phyloP scores from a whole-genome alignment of 2,888 invertebrate species.

The Lamproptera curius region DNA sequence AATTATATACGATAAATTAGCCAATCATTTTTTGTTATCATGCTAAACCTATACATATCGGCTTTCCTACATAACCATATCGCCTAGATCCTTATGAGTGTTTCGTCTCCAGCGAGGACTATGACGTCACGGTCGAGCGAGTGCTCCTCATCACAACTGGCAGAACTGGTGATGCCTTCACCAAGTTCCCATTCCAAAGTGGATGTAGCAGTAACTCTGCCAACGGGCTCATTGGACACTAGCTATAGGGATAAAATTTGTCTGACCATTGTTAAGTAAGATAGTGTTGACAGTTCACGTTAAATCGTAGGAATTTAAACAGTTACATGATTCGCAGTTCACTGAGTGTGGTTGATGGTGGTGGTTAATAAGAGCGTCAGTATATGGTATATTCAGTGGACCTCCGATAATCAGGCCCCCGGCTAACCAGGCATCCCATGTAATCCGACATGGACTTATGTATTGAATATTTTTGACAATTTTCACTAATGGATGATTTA shows the following conservation, averaged over 20 bases:
- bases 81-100: too few species aligned
- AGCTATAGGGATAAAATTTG: conserved; percentile 69
- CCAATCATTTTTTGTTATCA: too few species aligned
- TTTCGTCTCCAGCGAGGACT: conserved; percentile 52
- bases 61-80: too few species aligned
- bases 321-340: not conserved
- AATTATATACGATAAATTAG: too few species aligned
- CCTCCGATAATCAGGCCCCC: too few species aligned
- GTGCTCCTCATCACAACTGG: conserved; percentile 58
- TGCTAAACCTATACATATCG: too few species aligned
- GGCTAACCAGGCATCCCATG: too few species aligned
- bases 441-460: too few species aligned
- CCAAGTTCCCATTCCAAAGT: conserved; percentile 58
- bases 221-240: conserved; percentile 53
- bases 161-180: conserved; percentile 58
- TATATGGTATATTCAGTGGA: too few species aligned
- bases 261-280: conserved; percentile 63
- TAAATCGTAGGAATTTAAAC: not conserved
- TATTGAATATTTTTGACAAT: too few species aligned
- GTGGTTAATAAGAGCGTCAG: not conserved
- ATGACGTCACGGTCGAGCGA: conserved; percentile 71
- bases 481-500: too few species aligned
- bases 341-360: too few species aligned
- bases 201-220: conserved; percentile 66
- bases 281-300: not conserved